Base-by-base conservation (phyloP, 2,797 vertebrate genomes). In the Syndactyla subalaris region DNA sequence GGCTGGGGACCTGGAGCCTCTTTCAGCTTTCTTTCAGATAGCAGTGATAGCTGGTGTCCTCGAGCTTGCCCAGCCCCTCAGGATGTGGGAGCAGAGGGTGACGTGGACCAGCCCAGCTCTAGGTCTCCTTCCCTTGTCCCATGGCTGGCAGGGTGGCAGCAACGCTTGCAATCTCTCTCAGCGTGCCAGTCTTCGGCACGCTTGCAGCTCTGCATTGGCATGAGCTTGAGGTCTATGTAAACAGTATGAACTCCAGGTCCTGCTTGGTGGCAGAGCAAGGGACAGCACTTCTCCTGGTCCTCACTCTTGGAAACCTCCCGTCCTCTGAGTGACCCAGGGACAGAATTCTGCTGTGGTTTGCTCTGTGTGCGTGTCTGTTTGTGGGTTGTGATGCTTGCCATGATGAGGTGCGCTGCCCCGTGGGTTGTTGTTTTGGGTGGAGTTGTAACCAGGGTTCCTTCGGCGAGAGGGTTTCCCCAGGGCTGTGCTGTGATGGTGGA, bases 161-260 rank as follows among this genome's bases (percentile, higher is more conserved):
- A 59, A 61, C 0, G 3, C 68, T 73, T 67, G 29, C 20, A 22
- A 16, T 82, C 34, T 78, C 36, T 66, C 24, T 65, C 54, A 39
- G 6, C 0, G 0, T 63, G 45, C 30, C 7, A 1, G 7, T 34
- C 57, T 52, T 66, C 51, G 1, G 2, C 1, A 1, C 2, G 3
- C 43, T 85, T 74, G 32, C n/a, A 24, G 30, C 45, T 85, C 55
- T 76, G 43, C 27, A 1, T 38, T 4, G 1, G 15, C 0, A 0
- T 36, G 71, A 73, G 10, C 52, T 71, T 45, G 26, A n/a, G 7
- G 0, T 59, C 61, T 38, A 11, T 6, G 0, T 66, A 4, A 41
- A 45, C 38, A 52, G 12, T 13, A n/a, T 0, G 0, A 62, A 51
- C 14, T 27, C 32, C 2, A 21, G 22, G 59, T 80, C 29, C 32